Conservation (phyloP, 1,140 invertebrate genomes). For the Orchestia grillus region DNA sequence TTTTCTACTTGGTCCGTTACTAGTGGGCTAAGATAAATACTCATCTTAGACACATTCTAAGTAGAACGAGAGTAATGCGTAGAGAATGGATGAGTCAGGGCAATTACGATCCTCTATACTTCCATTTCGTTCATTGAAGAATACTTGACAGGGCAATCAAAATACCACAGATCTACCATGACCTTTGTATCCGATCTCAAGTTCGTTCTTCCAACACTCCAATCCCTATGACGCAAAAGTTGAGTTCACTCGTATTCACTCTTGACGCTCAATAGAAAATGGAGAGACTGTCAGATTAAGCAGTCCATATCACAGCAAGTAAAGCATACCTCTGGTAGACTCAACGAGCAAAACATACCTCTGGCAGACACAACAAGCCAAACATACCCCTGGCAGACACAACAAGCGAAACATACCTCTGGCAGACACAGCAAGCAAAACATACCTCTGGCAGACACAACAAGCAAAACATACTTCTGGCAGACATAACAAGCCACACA, state of each 20-base stretch:
- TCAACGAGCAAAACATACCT: slow-evolving; percentile 58
- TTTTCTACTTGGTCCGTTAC: too few relatives aligned
- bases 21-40: not conserved
- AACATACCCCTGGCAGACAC: too few relatives aligned
- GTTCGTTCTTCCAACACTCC: not conserved
- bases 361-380: slow-evolving; percentile 72
- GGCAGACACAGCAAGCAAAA: slow-evolving; percentile 71
- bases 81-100: not conserved
- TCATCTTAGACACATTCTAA: not conserved
- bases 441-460: too few relatives aligned
- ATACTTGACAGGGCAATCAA: not conserved
- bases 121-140: not conserved
- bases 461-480: too few relatives aligned
- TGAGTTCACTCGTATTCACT: not conserved
- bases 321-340: too few relatives aligned
- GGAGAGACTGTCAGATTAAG: not conserved
- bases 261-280: not conserved
- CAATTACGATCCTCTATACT: not conserved
- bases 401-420: slow-evolving; percentile 68
- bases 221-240: not conserved
- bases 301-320: too few relatives aligned
- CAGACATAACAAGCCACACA: not conserved
- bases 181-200: not conserved
- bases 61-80: not conserved
- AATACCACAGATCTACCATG: not conserved